Percentiles rank a stretch among this genome's conserved stretches.
These are phyloP conservation scores for Chrysogorgia sp. DNA, from an alignment of 92 coral and sea anemone genomes.

Conservation along the genomic window DNA sequence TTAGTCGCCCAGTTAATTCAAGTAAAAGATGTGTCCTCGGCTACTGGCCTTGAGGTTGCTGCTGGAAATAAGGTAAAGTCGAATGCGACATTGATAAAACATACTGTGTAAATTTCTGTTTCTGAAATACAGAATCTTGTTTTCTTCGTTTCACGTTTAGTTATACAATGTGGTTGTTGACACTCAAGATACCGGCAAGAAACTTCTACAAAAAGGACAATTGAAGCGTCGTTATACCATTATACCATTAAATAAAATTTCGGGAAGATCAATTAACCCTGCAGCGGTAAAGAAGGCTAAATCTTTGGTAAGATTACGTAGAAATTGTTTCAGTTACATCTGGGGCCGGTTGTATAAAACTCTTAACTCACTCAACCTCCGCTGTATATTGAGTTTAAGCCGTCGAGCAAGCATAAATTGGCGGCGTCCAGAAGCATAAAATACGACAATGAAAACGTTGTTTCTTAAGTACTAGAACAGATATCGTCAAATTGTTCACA, in stretches of 20 bases:
- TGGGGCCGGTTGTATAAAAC: neutral
- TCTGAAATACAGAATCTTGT: neutral
- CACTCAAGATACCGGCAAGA: conserved; percentile 90
- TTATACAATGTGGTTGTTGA: conserved; percentile 96
- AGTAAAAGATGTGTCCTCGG: conserved; percentile 87
- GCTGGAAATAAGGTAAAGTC: conserved; percentile 85
- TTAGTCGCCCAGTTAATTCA: conserved; percentile 86
- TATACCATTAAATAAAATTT: conserved; percentile 90
- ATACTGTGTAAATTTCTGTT: neutral
- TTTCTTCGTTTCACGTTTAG: conserved; percentile 46
- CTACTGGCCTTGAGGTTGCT: conserved; percentile 87
- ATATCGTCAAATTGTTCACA: no score
- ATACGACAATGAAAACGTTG: no score
- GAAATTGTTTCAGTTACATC: neutral
- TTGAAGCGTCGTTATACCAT: conserved; percentile 90
- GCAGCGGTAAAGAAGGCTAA: conserved; percentile 81
- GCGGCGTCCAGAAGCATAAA: no score
- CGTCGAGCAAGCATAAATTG: no score
- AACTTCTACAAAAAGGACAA: conserved; percentile 94
- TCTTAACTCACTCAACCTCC: neutral
- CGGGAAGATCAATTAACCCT: conserved; percentile 67
- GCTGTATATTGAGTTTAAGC: no score
- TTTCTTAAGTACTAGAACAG: no score
- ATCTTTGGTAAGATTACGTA: conserved; percentile 68
- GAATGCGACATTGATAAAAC: neutral